phyloP scores from a whole-genome alignment of 1,140 invertebrate genomes.

The Melipona quadrifasciata region DNA sequence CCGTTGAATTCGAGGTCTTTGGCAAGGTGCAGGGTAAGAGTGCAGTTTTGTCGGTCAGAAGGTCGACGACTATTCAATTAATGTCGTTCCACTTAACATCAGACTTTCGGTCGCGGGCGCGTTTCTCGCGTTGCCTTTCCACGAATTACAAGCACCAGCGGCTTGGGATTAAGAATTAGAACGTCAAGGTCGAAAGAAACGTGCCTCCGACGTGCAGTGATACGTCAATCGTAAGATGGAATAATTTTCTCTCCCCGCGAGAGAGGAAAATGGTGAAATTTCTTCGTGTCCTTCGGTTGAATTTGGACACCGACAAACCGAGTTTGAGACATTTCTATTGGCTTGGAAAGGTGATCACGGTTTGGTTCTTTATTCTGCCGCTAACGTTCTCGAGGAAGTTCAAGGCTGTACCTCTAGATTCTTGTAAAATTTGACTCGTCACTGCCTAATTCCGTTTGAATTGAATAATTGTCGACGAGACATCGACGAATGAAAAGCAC shows the following conservation, averaged over 20 bases:
- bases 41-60: not conserved
- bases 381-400: not conserved
- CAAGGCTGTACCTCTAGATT: not conserved
- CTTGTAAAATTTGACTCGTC: not conserved
- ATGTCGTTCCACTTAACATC: not conserved
- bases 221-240: not conserved
- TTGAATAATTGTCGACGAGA: not conserved
- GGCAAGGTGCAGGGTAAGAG: conserved; percentile 93
- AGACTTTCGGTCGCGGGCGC: not conserved
- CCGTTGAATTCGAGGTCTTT: conserved; percentile 93
- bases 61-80: not conserved
- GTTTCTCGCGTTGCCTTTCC: not conserved
- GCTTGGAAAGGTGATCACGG: not conserved
- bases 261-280: not conserved
- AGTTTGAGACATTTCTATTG: not conserved
- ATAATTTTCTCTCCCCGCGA: no score
- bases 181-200: conserved; percentile 10
- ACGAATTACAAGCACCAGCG: not conserved
- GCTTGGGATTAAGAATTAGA: not conserved
- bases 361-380: not conserved
- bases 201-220: not conserved
- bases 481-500: not conserved
- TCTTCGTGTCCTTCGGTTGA: not conserved
- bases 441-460: not conserved
- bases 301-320: not conserved